Conservation (phyloP, 2,113 vertebrate species). For the Perca flavescens region DNA sequence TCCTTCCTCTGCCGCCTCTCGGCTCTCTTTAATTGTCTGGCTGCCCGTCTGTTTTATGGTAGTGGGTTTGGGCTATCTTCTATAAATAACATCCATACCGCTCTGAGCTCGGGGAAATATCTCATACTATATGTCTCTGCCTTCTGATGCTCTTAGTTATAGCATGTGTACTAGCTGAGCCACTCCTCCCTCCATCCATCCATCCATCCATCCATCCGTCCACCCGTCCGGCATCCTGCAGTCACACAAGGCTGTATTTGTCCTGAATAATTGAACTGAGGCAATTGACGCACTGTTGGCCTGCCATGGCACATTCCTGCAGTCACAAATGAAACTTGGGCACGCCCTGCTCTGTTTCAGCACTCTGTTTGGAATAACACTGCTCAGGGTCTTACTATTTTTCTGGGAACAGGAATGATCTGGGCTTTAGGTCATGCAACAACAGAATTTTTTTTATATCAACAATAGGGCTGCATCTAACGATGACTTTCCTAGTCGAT, state of each 20-base stretch:
- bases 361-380: not conserved
- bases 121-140: conserved; percentile 15
- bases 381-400: not conserved
- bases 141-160: conserved; percentile 25
- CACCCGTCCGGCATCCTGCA: conserved; percentile 17
- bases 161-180: conserved; percentile 21
- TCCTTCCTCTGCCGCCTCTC: conserved; percentile 17
- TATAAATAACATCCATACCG: conserved; percentile 32
- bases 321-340: conserved; percentile 42
- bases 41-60: conserved; percentile 54
- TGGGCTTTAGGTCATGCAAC: not conserved
- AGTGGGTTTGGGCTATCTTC: conserved; percentile 32
- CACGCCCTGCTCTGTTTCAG: conserved; percentile 8
- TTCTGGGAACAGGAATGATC: conserved; percentile 6
- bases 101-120: conserved; percentile 2
- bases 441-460: no score
- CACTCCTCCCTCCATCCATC: not conserved
- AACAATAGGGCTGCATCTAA: no score
- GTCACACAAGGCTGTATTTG: conserved; percentile 33
- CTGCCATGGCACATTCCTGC: conserved; percentile 49
- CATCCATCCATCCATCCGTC: not conserved
- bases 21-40: conserved; percentile 62
- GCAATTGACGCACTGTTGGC: conserved; percentile 40
- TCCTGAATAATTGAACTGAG: conserved; percentile 65
- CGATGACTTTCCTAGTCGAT: no score